These are phyloP conservation scores for Dolichallabes microphthalmus DNA, from an alignment of 2,113 vertebrate genomes.

Conservation along the genomic window DNA sequence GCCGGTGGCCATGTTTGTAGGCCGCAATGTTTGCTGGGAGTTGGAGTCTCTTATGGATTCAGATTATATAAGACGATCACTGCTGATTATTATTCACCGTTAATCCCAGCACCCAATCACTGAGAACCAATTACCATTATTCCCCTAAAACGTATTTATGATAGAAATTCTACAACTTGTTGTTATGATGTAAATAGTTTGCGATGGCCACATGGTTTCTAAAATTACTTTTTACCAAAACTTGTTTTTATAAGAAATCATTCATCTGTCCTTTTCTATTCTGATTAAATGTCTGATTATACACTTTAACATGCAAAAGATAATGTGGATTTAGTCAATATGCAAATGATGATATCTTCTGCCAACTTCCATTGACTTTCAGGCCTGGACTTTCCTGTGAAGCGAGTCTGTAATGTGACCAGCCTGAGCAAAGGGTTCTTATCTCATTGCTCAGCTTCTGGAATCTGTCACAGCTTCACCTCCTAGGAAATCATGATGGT, in stretches of 20 bases:
- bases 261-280: background rate
- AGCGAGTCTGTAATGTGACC: background rate
- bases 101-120: background rate
- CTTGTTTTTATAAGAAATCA: background rate
- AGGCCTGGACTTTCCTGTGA: background rate
- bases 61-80: background rate
- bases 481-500: background rate
- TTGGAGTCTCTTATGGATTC: no score
- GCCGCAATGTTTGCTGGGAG: no score
- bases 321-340: background rate
- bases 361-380: background rate
- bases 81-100: background rate
- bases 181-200: no score
- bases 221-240: no score
- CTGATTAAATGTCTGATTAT: background rate
- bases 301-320: background rate
- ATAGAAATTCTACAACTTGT: background rate
- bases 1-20: no score
- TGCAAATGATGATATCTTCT: background rate
- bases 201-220: no score
- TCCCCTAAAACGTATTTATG: background rate
- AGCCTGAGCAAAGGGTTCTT: background rate
- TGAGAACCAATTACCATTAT: background rate
- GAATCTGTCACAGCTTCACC: background rate
- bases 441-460: background rate